These are phyloP conservation scores for Hippocampus kuda DNA, from an alignment of 2,797 vertebrate species.

Conservation along the genomic window DNA sequence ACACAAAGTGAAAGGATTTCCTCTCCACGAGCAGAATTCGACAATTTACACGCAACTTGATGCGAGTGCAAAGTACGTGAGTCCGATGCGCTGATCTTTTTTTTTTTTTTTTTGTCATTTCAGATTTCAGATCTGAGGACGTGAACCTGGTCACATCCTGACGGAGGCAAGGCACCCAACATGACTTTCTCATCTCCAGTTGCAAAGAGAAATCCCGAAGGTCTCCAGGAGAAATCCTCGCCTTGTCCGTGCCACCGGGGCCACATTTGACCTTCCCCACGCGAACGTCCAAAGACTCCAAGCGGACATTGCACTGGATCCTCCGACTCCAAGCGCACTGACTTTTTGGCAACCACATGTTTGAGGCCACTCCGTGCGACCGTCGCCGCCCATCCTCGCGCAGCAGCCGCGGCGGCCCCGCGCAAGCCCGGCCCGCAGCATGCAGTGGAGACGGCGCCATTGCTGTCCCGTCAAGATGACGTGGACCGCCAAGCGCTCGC, in stretches of 20 bases:
- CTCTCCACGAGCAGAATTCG: not conserved
- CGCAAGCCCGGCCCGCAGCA: constrained; percentile 67
- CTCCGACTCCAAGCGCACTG: constrained; percentile 51
- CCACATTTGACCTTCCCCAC: constrained; percentile 17
- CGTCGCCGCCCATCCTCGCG: constrained; percentile 49
- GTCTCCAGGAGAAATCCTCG: constrained; percentile 35
- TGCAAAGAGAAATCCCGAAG: constrained; percentile 26
- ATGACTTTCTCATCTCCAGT: constrained; percentile 42
- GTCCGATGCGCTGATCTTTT: constrained; percentile 11
- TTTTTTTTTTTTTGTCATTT: constrained; percentile 24
- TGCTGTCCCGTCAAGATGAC: constrained; percentile 96
- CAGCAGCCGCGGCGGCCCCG: constrained; percentile 49
- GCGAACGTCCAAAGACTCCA: not conserved
- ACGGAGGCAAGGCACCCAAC: constrained; percentile 45
- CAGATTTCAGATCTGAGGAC: constrained; percentile 41
- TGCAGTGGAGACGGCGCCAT: constrained; percentile 97
- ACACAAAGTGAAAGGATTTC: not conserved
- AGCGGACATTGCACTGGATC: constrained; percentile 14
- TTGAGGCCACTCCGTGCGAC: constrained; percentile 60
- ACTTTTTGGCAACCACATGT: constrained; percentile 65
- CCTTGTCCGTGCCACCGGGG: constrained; percentile 32
- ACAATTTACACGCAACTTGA: not conserved
- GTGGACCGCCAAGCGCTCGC: constrained; percentile 85
- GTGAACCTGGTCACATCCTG: constrained; percentile 43
- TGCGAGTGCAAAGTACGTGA: not conserved